Evolutionary conservation across 2,113 vertebrate genomes (phyloP), one percentile per base, ranked within the genome.

Genomic region (Procapra przewalskii): DNA sequence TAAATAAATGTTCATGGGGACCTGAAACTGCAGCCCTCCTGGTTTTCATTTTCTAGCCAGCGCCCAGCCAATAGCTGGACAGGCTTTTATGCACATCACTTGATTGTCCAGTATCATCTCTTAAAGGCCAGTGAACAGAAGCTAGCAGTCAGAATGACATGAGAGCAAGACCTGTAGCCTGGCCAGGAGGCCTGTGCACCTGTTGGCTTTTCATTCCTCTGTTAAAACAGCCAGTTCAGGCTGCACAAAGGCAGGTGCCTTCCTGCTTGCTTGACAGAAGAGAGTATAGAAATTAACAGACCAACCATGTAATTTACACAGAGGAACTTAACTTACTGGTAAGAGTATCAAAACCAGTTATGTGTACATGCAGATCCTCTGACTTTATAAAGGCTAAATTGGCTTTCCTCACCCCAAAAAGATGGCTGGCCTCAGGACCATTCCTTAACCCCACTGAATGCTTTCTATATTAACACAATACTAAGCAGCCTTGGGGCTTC

Each of bases 291-390:
- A 90, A 43, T 60, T 60, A 64, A 60, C 48, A 95, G 13, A 27
- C n/a, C 64, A 62, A 17, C 29, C 71, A 6, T 50, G 40, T 83
- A 59, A 50, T 40, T 88, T 67, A 93, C 55, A 67, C 43, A 80
- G 57, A 90, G 50, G 90, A 77, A 36, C 12, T 91, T 86, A 77
- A 31, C 12, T 91, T 82, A 50, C 43, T 60, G 50, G 23, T 16
- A 25, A 84, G 86, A 55, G 21, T 91, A 62, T 71, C 48, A 85
- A 84, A 93, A 88, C 50, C 57, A 80, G 0, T 91, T 71, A 54
- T 16, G 2, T 17, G 3, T 67, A 77, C 64, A 88, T 92, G 17
- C 45, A 93, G 40, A 55, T 52, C 64, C 83, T 93, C 27, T 81
- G 48, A 55, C 7, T 81, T 50, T 59, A 3, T 85, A 75, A 75